Conservation (phyloP, 2,888 invertebrate genomes). For the Adelphocoris suturalis region DNA sequence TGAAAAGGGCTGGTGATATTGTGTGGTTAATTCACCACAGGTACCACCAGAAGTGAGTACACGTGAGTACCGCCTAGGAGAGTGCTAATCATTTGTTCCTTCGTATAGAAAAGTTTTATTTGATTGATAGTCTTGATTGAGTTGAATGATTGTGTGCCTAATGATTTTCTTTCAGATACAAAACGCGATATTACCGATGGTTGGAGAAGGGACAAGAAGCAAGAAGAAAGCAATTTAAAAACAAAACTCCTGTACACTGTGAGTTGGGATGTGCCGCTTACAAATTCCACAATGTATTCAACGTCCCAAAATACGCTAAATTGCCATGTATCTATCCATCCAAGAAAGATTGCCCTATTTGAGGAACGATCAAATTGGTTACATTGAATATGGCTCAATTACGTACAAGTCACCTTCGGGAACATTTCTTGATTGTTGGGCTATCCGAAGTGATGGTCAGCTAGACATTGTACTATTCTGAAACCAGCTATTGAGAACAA, state of each 20-base stretch:
- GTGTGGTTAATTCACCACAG: too few species aligned
- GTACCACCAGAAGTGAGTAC: too few species aligned
- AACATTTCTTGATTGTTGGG: background rate
- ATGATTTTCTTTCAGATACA: slow-evolving; percentile 37
- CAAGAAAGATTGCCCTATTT: background rate
- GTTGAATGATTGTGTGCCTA: too few species aligned
- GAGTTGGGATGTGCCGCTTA: background rate
- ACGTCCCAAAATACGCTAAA: background rate
- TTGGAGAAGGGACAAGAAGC: background rate
- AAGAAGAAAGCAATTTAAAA: too few species aligned
- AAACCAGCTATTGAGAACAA: too few species aligned
- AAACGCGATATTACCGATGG: background rate
- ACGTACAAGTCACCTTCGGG: background rate
- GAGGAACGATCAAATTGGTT: background rate
- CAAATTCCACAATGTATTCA: slow-evolving; percentile 33
- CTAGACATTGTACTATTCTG: too few species aligned
- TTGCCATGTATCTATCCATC: background rate
- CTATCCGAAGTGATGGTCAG: too few species aligned
- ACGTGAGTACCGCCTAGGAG: too few species aligned
- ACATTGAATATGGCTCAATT: background rate
- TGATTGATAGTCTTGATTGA: too few species aligned
- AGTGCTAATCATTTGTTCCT: too few species aligned
- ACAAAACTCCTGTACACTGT: background rate
- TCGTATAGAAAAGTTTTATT: too few species aligned
- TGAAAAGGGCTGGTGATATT: too few species aligned